phyloP scores from a whole-genome alignment of 2,888 invertebrate species.

The Nebria brevicollis region DNA sequence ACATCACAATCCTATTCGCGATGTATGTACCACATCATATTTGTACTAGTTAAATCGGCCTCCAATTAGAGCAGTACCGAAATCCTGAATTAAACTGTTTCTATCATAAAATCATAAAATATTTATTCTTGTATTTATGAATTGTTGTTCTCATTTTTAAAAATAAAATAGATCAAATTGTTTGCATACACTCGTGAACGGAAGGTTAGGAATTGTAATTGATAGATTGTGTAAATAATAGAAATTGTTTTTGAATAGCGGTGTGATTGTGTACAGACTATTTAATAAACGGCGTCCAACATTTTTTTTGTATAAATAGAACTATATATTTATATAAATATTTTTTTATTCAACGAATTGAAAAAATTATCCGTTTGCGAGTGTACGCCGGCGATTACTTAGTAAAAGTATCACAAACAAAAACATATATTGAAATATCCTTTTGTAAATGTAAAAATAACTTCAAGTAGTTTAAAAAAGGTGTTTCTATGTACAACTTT shows the following conservation, averaged over 20 bases:
- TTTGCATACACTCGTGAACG: slow-evolving; percentile 8
- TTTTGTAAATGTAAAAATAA: slow-evolving; percentile 32
- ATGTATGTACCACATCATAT: too few relatives aligned
- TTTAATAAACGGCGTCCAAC: slow-evolving; percentile 41
- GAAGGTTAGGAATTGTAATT: neutral
- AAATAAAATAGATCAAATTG: too few relatives aligned
- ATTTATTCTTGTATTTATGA: too few relatives aligned
- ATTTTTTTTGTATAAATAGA: too few relatives aligned
- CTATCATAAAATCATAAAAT: too few relatives aligned
- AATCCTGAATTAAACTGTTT: too few relatives aligned
- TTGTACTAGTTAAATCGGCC: too few relatives aligned
- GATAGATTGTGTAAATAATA: slow-evolving; percentile 36
- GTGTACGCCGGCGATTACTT: slow-evolving; percentile 17
- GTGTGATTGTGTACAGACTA: slow-evolving; percentile 30
- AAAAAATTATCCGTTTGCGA: slow-evolving; percentile 41
- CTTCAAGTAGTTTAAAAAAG: slow-evolving; percentile 9
- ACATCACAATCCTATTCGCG: too few relatives aligned
- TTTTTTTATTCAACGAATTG: slow-evolving; percentile 29
- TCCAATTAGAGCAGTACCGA: too few relatives aligned
- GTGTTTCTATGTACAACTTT: too few relatives aligned
- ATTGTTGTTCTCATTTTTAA: too few relatives aligned
- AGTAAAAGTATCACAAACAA: neutral
- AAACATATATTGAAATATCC: slow-evolving; percentile 16
- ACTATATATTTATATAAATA: slow-evolving; percentile 26
- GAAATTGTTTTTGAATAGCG: neutral